These are phyloP conservation scores for Syndactyla subalaris DNA, from an alignment of 2,797 vertebrate genomes.

Conservation along the genomic window DNA sequence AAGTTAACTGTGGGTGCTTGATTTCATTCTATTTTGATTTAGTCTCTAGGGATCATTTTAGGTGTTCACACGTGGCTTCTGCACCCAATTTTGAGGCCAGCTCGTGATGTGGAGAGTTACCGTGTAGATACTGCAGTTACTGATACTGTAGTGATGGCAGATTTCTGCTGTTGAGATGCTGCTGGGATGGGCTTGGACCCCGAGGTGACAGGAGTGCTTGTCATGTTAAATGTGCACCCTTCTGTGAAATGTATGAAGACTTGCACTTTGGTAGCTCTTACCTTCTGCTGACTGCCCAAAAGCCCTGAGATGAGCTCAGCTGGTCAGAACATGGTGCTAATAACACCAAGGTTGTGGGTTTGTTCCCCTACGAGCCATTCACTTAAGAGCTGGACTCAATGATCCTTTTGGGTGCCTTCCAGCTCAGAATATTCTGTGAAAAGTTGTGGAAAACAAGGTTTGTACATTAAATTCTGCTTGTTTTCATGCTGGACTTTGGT, in stretches of 20 bases:
- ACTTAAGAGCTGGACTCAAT: not conserved
- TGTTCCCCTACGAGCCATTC: not conserved
- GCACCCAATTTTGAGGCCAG: not conserved
- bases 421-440: not conserved
- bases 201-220: constrained; percentile 32
- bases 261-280: constrained; percentile 19
- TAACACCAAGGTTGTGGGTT: not conserved
- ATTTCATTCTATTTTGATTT: not conserved
- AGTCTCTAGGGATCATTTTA: not conserved
- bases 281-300: not conserved
- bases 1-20: not conserved
- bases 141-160: constrained; percentile 15
- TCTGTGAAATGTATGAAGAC: constrained; percentile 18
- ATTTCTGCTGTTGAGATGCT: constrained; percentile 47
- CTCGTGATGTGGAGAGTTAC: not conserved
- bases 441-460: not conserved
- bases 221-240: constrained; percentile 58
- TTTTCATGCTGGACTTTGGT: not conserved
- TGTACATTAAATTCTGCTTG: not conserved
- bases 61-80: not conserved
- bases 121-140: not conserved
- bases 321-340: not conserved
- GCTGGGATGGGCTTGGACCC: constrained; percentile 63
- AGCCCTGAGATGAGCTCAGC: not conserved
- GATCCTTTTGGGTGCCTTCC: not conserved